These are phyloP conservation scores for Lycocorax pyrrhopterus DNA, from an alignment of 2,113 vertebrate species.

Conservation along the genomic window DNA sequence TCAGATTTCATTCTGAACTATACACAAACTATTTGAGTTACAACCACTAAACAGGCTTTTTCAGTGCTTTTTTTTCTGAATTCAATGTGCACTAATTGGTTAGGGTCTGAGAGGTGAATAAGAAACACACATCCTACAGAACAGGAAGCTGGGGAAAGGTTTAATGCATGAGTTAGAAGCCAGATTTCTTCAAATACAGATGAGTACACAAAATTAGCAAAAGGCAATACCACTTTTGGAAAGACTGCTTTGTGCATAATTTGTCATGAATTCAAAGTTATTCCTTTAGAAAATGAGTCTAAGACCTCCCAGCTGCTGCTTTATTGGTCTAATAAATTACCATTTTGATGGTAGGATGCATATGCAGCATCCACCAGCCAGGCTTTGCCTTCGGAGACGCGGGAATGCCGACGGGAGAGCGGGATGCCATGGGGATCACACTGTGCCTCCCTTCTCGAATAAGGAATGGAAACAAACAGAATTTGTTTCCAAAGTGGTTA, in stretches of 20 bases:
- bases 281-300: constrained; percentile 61
- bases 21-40: neutral
- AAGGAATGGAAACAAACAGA: neutral
- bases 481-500: rapidly evolving
- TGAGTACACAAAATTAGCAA: constrained; percentile 58
- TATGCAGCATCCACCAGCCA: neutral
- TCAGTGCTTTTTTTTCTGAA: neutral
- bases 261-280: constrained; percentile 60
- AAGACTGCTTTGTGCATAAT: constrained; percentile 45
- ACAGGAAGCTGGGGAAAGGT: neutral
- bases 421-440: neutral
- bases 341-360: constrained; percentile 12
- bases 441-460: neutral
- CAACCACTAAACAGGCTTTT: neutral
- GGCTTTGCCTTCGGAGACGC: neutral
- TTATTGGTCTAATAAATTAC: constrained; percentile 60
- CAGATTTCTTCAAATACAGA: constrained; percentile 56
- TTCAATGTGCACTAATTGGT: constrained; percentile 44
- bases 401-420: neutral
- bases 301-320: constrained; percentile 64
- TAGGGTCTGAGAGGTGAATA: constrained; percentile 3
- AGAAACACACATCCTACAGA: constrained; percentile 6
- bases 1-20: neutral
- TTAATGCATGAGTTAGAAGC: constrained; percentile 37
- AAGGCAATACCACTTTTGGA: constrained; percentile 46